A percentile compares a stretch with the other conserved stretches of the same genome.
These are phyloP conservation scores for Cichlasoma orientale DNA, from an alignment of 2,797 vertebrate genomes.

Conservation along the genomic window DNA sequence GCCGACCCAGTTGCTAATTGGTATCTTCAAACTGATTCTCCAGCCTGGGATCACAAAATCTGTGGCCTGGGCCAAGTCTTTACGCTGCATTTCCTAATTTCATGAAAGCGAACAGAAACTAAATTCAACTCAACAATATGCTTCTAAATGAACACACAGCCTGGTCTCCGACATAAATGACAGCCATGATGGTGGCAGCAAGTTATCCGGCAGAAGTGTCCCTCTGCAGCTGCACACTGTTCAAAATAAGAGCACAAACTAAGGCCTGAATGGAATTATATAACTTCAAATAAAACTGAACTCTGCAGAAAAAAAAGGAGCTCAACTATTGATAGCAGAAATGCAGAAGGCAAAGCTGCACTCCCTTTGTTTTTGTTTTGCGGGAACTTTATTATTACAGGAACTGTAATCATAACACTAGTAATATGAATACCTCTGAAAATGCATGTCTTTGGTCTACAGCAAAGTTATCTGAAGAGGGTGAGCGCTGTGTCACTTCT, in stretches of 20 bases:
- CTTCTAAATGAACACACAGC: conserved; percentile 50
- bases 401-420: neutral
- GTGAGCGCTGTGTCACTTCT: conserved; percentile 9
- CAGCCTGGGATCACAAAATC: conserved; percentile 39
- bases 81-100: neutral
- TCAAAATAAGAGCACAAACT: neutral
- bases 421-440: conserved; percentile 17
- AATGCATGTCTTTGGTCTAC: neutral
- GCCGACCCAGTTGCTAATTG: conserved; percentile 73
- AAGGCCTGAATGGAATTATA: neutral
- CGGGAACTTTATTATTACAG: neutral
- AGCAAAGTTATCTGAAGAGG: conserved; percentile 25
- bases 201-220: neutral
- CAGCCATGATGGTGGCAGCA: neutral
- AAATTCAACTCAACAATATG: neutral
- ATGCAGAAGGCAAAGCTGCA: neutral
- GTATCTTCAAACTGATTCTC: conserved; percentile 34
- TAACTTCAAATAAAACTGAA: neutral
- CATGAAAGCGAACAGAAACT: neutral
- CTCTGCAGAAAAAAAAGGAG: neutral
- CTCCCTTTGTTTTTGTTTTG: neutral
- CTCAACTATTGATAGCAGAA: neutral
- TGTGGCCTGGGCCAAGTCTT: conserved; percentile 47
- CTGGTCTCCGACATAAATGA: neutral
- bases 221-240: neutral